A percentile compares a stretch with the other conserved stretches of the same genome.
phyloP scores from a whole-genome alignment of 2,888 invertebrate species.

The Apamea crenata region DNA sequence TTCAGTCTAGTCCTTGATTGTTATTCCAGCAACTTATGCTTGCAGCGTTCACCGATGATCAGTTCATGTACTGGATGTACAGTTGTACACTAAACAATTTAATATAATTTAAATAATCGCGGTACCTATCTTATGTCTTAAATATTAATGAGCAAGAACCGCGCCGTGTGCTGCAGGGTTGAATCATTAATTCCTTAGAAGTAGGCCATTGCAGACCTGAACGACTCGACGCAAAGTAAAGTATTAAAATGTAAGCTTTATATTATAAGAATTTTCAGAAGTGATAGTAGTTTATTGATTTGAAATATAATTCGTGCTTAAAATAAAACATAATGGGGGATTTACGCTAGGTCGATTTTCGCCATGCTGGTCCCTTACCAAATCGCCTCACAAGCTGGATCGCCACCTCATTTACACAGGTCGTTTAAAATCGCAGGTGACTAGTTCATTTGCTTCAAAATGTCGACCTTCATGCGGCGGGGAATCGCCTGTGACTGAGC shows the following conservation, averaged over 20 bases:
- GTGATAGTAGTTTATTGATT: neutral
- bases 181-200: neutral
- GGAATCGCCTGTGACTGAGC: neutral
- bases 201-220: too few species aligned
- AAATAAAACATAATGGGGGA: neutral
- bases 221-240: neutral
- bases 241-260: neutral
- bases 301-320: neutral
- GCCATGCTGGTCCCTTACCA: too few species aligned
- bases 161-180: neutral
- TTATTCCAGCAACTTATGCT: slow-evolving; percentile 6
- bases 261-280: too few species aligned
- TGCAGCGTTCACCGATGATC: slow-evolving; percentile 1
- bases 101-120: slow-evolving; percentile 1
- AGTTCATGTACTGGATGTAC: neutral
- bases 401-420: neutral
- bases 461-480: neutral
- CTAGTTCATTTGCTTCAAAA: neutral
- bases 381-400: neutral
- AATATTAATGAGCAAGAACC: neutral
- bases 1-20: slow-evolving; percentile 19
- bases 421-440: neutral
- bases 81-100: slow-evolving; percentile 2
- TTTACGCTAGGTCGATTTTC: neutral
- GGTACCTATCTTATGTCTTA: neutral